These are phyloP conservation scores for Caranx ignobilis DNA, from an alignment of 2,113 vertebrate species.

Conservation along the genomic window DNA sequence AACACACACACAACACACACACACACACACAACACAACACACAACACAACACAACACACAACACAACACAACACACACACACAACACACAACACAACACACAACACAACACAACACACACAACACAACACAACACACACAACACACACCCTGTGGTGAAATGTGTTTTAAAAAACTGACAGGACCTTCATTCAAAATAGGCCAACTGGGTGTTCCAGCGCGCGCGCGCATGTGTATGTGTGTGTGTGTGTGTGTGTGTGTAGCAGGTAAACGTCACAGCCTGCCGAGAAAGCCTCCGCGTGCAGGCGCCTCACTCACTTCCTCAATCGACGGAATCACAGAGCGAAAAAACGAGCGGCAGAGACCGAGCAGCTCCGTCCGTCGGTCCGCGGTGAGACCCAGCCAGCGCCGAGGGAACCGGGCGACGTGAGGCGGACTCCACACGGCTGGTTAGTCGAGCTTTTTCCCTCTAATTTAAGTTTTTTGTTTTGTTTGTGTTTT, in stretches of 20 bases:
- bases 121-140: no score
- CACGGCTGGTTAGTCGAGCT: not conserved
- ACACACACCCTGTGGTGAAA: conserved; percentile 6
- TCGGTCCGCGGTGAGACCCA: conserved; percentile 11
- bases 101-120: no score
- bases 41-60: no score
- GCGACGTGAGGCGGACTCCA: conserved; percentile 61
- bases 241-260: conserved; percentile 21
- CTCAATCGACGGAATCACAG: conserved; percentile 75
- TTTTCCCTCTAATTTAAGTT: not conserved
- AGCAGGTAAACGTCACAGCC: conserved; percentile 76
- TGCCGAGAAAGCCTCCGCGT: conserved; percentile 37
- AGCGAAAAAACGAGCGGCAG: conserved; percentile 55
- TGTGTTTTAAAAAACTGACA: conserved; percentile 12
- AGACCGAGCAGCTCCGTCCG: conserved; percentile 44
- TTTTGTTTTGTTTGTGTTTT: no score
- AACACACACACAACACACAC: no score
- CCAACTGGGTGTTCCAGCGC: conserved; percentile 5
- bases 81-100: no score
- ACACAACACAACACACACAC: no score
- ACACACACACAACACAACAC: no score
- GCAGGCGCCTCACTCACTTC: conserved; percentile 78
- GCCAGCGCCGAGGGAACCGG: conserved; percentile 16
- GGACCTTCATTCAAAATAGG: conserved; percentile 30
- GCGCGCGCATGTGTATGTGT: conserved; percentile 1